Evolutionary conservation across 2,888 invertebrate species (phyloP), one percentile per base, ranked within the genome.

Genomic region (Rhogogaster chlorosoma): DNA sequence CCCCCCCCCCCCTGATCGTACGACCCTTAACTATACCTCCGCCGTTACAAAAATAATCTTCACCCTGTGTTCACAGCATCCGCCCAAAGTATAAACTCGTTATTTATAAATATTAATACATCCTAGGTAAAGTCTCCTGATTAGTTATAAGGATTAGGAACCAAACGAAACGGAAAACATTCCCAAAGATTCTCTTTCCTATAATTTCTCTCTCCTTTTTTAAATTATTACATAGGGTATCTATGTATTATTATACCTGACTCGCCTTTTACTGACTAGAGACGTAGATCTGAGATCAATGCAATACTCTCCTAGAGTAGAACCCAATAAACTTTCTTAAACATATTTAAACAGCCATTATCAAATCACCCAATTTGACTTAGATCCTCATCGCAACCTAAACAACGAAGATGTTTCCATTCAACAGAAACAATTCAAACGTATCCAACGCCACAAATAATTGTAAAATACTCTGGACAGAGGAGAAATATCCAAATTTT

Each of bases 61-160:
- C 80, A 80, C 80, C 80, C 80, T 80, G 80, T 80, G 57, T 61
- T 80, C 5, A n/a, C 32, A 36, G 12, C n/a, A 26, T 57, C 61
- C 57, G 36, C 38, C 53, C 57, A 80, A 80, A 80, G 80, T 38
- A 80, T 80, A 80, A 9, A 38, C 38, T 80, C 61, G 38, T 80
- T 80, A 80, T 80, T 32, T 80, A 80, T 36, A 22, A 80, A 57
- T 80, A 80, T 80, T 80, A 57, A 80, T 80, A 80, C 80, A 80
- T 61, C 36, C 80, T 80, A 80, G 80, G 80, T 80, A 38, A 80
- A 61, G 80, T 80, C 36, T 57, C 38, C 61, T 61, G 26, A 57
- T 36, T 80, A 80, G 22, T 80, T 29, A 80, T 38, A 22, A n/a
- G 38, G 22, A 61, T 61, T 57, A 78, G 22, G 38, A 80, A 61